phyloP scores from a whole-genome alignment of 2,797 vertebrate species.

The Galagoides demidoff region DNA sequence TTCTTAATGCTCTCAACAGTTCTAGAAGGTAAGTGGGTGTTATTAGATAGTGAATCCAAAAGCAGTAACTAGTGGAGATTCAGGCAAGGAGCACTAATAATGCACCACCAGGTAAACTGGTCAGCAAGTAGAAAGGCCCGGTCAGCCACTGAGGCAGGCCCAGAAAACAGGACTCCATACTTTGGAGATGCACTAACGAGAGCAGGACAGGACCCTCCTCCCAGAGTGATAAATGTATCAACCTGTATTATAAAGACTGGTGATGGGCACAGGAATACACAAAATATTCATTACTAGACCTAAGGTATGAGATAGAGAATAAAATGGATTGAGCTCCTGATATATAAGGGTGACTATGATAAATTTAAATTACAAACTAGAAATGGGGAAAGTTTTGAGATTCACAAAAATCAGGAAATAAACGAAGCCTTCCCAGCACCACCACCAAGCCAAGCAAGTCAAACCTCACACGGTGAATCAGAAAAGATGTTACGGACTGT shows the following conservation, averaged over 20 bases:
- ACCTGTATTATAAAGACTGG: neutral
- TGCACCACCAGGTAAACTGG: neutral
- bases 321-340: neutral
- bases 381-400: neutral
- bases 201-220: neutral
- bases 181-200: neutral
- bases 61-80: neutral
- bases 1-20: neutral
- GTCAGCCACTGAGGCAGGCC: neutral
- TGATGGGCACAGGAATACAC: neutral
- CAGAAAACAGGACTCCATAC: neutral
- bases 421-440: too few relatives aligned
- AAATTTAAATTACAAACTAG: slow-evolving; percentile 4
- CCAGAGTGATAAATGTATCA: neutral
- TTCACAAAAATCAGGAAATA: too few relatives aligned
- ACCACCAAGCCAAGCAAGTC: too few relatives aligned
- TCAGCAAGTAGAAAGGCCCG: neutral
- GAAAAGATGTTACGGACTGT: too few relatives aligned
- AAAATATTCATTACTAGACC: neutral
- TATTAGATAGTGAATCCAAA: neutral
- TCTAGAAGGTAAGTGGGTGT: neutral
- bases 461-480: too few relatives aligned
- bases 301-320: neutral
- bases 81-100: neutral
- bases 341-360: neutral